phyloP scores from a whole-genome alignment of 2,888 invertebrate genomes.

The Catocala fraxini region DNA sequence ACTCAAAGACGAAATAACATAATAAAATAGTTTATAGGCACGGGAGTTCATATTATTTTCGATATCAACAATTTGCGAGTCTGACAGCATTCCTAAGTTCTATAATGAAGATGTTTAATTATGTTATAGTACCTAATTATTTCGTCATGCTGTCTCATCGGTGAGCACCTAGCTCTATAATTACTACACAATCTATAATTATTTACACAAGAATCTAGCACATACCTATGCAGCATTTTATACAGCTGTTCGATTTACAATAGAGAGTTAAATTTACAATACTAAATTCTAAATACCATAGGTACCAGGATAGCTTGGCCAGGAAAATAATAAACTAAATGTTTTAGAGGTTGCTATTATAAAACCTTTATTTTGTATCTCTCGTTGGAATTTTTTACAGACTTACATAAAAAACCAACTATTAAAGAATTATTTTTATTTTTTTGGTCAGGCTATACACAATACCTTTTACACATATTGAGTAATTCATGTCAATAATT shows the following conservation, averaged over 20 bases:
- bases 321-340: not conserved
- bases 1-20: not conserved
- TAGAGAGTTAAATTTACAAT: constrained; percentile 30
- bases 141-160: not conserved
- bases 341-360: no score
- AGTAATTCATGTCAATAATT: constrained; percentile 12
- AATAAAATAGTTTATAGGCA: not conserved
- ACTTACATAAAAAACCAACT: no score
- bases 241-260: constrained; percentile 20
- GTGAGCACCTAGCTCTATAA: not conserved
- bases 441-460: constrained; percentile 11
- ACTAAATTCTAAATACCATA: not conserved
- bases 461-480: not conserved
- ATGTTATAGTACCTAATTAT: not conserved
- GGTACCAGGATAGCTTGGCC: not conserved
- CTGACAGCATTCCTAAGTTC: no score
- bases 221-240: constrained; percentile 24
- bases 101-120: no score
- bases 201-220: constrained; percentile 44
- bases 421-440: not conserved
- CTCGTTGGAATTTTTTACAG: no score
- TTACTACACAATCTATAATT: constrained; percentile 11
- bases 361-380: no score
- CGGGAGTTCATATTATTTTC: no score
- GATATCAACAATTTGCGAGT: no score